Evolutionary conservation across 1,140 invertebrate species (phyloP), one percentile per base, ranked within the genome.

Genomic region (Campodea augens): DNA sequence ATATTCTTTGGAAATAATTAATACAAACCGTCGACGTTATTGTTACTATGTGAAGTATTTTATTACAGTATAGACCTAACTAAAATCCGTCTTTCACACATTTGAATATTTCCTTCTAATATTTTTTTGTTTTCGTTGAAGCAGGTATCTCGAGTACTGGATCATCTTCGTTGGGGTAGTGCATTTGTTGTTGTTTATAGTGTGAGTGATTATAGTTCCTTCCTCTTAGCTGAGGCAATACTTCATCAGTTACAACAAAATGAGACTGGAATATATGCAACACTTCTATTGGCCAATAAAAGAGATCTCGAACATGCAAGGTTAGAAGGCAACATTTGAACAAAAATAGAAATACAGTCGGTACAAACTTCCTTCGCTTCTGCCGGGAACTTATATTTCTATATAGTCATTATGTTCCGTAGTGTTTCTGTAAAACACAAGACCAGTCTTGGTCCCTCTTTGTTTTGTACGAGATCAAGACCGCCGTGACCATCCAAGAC

Each of bases 111-210:
- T n/a, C 24, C 23, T 25, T 36, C 22, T 20, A 38, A 37, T 15
- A 5, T 32, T 40, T 23, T 10, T 24, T 44, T 22, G 43, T 44
- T 47, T 42, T 24, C 25, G 19, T n/a, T 24, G 23, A 38, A 47
- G 38, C 36, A 12, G n/a, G n/a, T n/a, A n/a, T n/a, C n/a, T n/a
- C n/a, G n/a, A n/a, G n/a, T n/a, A n/a, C n/a, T n/a, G n/a, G 77
- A 81, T 48, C 78, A 83, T 57, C 72, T 84, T 49, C 66, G 74
- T 54, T 86, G 83, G 82, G 81, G 79, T 7, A 80, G 85, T 53
- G 81, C 81, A 1, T 85, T 83, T 59, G 77, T 84, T 4, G 72
- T 87, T 43, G 81, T 86, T n/a, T 86, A 86, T 64, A 81, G 78
- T 37, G 78, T 87, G 20, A 78, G 74, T 52, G 77, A 80, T 57